Percentiles rank a stretch among this genome's conserved stretches.
phyloP scores from a whole-genome alignment of 1,140 invertebrate genomes.

The Nasonia longicornis region DNA sequence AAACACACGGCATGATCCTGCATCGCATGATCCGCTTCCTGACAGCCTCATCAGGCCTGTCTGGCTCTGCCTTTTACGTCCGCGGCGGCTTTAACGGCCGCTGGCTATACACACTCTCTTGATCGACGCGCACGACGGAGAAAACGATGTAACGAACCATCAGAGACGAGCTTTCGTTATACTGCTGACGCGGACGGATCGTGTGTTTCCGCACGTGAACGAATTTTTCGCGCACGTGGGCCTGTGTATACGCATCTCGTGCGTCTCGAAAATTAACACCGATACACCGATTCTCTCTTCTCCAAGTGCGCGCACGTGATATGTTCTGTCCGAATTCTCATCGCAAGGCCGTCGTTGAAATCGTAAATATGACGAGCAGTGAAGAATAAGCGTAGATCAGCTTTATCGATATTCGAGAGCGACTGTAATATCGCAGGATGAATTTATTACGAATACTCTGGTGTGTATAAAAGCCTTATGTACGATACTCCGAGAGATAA shows the following conservation, averaged over 20 bases:
- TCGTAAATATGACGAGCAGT: too few relatives aligned
- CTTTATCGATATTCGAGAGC: too few relatives aligned
- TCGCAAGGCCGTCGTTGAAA: too few relatives aligned
- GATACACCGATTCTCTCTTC: background rate
- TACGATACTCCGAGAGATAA: background rate
- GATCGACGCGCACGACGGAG: background rate
- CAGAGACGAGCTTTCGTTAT: background rate
- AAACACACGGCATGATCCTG: background rate
- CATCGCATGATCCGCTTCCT: background rate
- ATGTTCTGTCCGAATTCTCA: background rate
- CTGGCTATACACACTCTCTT: background rate
- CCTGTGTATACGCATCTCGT: background rate
- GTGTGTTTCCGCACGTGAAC: background rate
- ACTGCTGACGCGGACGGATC: constrained; percentile 26
- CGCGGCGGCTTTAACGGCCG: constrained; percentile 25
- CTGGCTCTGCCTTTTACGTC: constrained; percentile 33
- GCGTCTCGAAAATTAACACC: constrained; percentile 7
- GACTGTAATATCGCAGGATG: too few relatives aligned
- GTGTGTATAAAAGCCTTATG: too few relatives aligned
- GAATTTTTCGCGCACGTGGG: background rate
- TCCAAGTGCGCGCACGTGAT: background rate
- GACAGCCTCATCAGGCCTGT: constrained; percentile 29
- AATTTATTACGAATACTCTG: too few relatives aligned
- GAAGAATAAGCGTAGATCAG: too few relatives aligned
- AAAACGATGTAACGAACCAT: background rate